These are phyloP conservation scores for Orussus abietinus DNA, from an alignment of 1,140 invertebrate genomes.

Conservation along the genomic window DNA sequence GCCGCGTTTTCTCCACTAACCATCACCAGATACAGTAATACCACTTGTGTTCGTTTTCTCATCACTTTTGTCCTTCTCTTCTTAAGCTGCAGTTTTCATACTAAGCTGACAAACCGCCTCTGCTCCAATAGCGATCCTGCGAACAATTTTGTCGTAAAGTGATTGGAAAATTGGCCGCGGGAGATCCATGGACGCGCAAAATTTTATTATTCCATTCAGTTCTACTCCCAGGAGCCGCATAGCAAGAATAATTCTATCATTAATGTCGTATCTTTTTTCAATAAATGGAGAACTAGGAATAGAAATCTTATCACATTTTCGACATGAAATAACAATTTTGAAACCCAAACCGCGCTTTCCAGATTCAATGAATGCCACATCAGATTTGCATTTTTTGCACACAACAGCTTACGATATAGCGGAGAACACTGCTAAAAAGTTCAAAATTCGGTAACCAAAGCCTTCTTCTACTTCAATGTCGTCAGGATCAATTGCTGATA, in stretches of 20 bases:
- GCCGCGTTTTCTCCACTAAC: not conserved
- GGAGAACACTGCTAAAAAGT: constrained; percentile 17
- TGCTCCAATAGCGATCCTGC: constrained; percentile 7
- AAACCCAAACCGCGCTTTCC: constrained; percentile 18
- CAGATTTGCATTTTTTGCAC: constrained; percentile 17
- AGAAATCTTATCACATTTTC: constrained; percentile 2
- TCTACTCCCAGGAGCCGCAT: constrained; percentile 16
- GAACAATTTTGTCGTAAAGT: constrained; percentile 13
- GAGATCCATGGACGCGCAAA: constrained; percentile 20
- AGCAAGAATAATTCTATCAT: constrained; percentile 19
- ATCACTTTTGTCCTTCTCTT: constrained; percentile 15
- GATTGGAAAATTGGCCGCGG: constrained; percentile 14
- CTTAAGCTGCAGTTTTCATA: constrained; percentile 18
- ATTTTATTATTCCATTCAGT: constrained; percentile 16
- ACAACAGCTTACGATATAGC: constrained; percentile 12
- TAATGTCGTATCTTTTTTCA: constrained; percentile 20
- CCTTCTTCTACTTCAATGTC: too few relatives aligned
- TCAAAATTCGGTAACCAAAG: constrained; percentile 17
- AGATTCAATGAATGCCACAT: constrained; percentile 13
- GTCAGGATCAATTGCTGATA: too few relatives aligned
- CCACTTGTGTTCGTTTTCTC: constrained; percentile 7
- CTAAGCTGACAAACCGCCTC: constrained; percentile 11
- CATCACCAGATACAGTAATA: not conserved
- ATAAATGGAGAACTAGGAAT: constrained; percentile 18
- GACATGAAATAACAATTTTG: constrained; percentile 1